phyloP scores from a whole-genome alignment of 2,113 vertebrate species.

The Labeo catla region DNA sequence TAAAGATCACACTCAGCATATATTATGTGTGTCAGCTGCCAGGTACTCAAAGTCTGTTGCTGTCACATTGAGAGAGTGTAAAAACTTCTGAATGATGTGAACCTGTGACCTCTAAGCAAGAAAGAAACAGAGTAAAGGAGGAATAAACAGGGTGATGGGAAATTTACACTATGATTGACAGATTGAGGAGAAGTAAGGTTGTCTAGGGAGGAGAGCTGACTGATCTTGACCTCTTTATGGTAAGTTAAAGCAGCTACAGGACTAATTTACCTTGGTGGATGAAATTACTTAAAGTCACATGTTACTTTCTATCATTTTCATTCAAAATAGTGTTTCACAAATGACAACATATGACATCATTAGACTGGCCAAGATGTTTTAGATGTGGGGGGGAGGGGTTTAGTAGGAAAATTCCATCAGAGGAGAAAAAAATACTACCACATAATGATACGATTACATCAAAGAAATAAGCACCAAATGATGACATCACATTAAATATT shows the following conservation, averaged over 20 bases:
- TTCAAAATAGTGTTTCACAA: background rate
- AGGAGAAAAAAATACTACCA: background rate
- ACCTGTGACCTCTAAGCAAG: background rate
- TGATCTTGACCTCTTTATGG: conserved; percentile 18
- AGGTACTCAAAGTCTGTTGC: background rate
- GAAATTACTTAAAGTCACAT: background rate
- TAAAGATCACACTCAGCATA: conserved; percentile 3
- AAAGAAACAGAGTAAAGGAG: background rate
- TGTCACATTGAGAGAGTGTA: background rate
- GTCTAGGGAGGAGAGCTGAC: background rate
- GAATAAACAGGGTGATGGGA: background rate
- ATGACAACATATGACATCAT: background rate
- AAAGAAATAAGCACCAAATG: background rate
- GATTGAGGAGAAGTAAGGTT: conserved; percentile 14
- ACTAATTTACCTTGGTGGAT: background rate
- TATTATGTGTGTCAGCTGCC: background rate
- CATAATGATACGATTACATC: background rate
- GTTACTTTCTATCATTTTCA: background rate
- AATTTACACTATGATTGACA: conserved; percentile 33
- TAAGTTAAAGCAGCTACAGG: conserved; percentile 5
- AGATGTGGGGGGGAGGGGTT: background rate
- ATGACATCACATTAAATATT: background rate
- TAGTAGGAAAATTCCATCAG: background rate
- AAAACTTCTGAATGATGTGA: background rate
- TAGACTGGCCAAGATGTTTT: background rate